Evolutionary conservation across 2,797 vertebrate genomes (phyloP).

Genomic region (Emys orbicularis): DNA sequence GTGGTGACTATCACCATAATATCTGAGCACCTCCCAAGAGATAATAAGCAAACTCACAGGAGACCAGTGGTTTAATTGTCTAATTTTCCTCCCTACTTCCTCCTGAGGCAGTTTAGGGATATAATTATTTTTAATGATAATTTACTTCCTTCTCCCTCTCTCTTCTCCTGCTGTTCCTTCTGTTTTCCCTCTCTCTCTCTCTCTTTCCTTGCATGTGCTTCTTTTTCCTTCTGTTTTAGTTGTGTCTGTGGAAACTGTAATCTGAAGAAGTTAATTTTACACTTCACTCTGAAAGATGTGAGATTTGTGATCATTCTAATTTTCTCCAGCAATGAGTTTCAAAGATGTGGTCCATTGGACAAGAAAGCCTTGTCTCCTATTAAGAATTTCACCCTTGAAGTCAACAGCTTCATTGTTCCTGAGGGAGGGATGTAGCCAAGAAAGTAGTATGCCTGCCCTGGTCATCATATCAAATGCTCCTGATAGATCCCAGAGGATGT

Average conservation of each 20-base stretch:
- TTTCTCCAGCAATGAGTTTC: background rate
- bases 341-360: background rate
- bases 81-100: slow-evolving; percentile 1
- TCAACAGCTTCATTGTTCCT: background rate
- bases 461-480: background rate
- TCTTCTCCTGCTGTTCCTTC: slow-evolving; percentile 11
- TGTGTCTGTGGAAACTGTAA: background rate
- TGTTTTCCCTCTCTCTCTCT: background rate
- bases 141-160: slow-evolving; percentile 52
- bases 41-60: slow-evolving; percentile 53
- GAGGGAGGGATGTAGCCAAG: background rate
- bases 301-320: background rate
- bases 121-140: slow-evolving; percentile 54
- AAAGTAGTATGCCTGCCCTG: background rate
- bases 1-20: slow-evolving; percentile 51
- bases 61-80: background rate
- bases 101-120: slow-evolving; percentile 17
- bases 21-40: slow-evolving; percentile 47
- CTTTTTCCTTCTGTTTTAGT: background rate
- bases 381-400: background rate
- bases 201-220: accelerated
- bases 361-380: background rate
- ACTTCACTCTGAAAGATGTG: background rate
- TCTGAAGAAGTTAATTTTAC: background rate
- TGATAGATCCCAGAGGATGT: background rate